Conservation (phyloP, 2,797 vertebrate species). For the Acropternis orthonyx region DNA sequence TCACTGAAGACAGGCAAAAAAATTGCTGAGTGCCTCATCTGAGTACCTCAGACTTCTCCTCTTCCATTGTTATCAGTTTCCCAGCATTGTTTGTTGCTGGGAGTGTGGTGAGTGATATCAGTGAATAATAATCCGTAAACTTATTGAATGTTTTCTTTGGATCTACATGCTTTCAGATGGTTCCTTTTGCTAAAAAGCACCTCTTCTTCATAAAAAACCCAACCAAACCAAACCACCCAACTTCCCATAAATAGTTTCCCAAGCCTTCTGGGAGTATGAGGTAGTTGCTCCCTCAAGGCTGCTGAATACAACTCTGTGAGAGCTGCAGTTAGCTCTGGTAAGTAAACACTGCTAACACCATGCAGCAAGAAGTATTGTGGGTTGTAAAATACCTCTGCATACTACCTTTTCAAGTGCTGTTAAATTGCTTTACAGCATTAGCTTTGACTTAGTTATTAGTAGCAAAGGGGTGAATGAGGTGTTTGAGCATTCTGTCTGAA, state of each 20-base stretch:
- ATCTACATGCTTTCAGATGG: not conserved
- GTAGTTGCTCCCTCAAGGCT: not conserved
- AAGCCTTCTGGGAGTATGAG: not conserved
- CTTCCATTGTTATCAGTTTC: not conserved
- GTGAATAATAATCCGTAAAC: not conserved
- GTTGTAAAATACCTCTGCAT: not conserved
- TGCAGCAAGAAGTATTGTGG: not conserved
- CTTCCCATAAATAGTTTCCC: not conserved
- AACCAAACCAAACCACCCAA: not conserved
- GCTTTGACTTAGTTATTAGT: not conserved
- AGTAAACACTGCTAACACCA: not conserved
- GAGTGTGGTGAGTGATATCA: not conserved
- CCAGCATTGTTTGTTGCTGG: not conserved
- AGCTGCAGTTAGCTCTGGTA: not conserved
- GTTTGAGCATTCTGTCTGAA: not conserved
- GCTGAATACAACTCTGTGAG: not conserved
- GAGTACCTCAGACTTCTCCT: not conserved
- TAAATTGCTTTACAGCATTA: not conserved
- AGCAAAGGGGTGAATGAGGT: not conserved
- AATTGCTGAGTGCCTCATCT: not conserved
- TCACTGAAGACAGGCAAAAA: not conserved
- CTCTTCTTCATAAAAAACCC: not conserved
- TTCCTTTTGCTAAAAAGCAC: not conserved
- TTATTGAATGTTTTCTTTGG: not conserved
- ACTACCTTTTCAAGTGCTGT: not conserved